Evolutionary conservation across 23 tunicate species (phyloP), one percentile per base, ranked within the genome.

Genomic region (Trididemnum clinides): DNA sequence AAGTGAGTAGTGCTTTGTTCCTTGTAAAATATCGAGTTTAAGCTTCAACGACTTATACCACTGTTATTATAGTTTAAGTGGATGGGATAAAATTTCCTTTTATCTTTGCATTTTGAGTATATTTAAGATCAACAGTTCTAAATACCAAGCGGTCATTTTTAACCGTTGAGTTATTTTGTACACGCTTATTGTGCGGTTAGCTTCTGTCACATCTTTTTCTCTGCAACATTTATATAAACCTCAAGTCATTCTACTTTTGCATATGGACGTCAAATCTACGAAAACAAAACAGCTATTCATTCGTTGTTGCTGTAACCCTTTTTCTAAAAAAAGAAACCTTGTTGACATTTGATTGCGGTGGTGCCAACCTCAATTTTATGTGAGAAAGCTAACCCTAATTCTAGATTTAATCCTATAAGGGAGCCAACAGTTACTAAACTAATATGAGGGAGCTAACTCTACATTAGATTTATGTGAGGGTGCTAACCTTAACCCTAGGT

Each of bases 281-380:
- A 63, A 63, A 22, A 63, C 12, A 6, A 63, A 63, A 22, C 12
- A 21, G n/a, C 12, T 22, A 12, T 21, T 63, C n/a, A 5, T 63
- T 63, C 7, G 12, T 63, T 63, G 21, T 63, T 63, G 71, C 71
- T 63, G 26, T 7, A 44, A 25, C 19, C 71, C 23, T 63, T 63
- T n/a, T n/a, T 63, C 71, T 63, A 63, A 63, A 63, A 63, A 63
- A 6, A 63, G 71, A 63, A 63, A 63, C n/a, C 71, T 63, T 63
- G 71, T 63, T 63, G 6, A 22, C 26, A 63, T 22, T 63, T 63
- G 21, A 6, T 21, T 63, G 71, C 12, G 71, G n/a, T n/a, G n/a
- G n/a, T n/a, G n/a, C n/a, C n/a, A n/a, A n/a, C n/a, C n/a, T n/a
- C n/a, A n/a, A n/a, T n/a, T n/a, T n/a, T n/a, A n/a, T n/a, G n/a